Evolutionary conservation across 2,797 vertebrate genomes (phyloP).

Genomic region (Hozukius guyotensis): DNA sequence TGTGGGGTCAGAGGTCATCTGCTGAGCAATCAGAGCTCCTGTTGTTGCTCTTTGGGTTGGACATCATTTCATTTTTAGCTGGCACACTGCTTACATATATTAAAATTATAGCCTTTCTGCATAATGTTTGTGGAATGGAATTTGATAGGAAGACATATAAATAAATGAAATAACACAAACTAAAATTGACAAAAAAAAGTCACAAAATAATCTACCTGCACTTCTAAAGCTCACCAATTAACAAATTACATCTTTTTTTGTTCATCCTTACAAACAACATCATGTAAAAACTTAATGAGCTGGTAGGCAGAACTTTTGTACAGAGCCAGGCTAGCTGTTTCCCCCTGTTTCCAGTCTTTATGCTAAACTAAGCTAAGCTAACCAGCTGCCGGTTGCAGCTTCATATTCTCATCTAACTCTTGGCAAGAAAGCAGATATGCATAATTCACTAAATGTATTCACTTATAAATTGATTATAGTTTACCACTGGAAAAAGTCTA

Average conservation of each 20-base stretch:
- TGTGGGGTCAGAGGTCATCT: too few relatives aligned
- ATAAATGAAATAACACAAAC: neutral
- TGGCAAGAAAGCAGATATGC: neutral
- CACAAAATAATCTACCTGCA: neutral
- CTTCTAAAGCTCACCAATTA: too few relatives aligned
- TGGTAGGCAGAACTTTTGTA: neutral
- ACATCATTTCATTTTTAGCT: too few relatives aligned
- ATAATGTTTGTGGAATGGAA: neutral
- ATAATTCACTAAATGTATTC: neutral
- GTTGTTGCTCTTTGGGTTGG: too few relatives aligned
- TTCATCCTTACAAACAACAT: too few relatives aligned
- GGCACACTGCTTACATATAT: too few relatives aligned
- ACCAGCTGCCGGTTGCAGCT: neutral
- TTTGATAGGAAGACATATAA: neutral
- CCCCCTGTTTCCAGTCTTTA: neutral
- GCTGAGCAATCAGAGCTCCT: too few relatives aligned
- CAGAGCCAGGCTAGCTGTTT: neutral
- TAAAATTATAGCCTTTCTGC: neutral
- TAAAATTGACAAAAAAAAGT: too few relatives aligned
- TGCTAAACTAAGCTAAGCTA: neutral
- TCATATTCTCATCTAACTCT: neutral
- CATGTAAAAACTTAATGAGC: too few relatives aligned
- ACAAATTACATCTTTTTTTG: rapidly evolving
- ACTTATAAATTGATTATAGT: neutral
- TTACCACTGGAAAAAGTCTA: neutral